Evolutionary conservation across 1,140 invertebrate genomes (phyloP), one percentile per base, ranked within the genome.

Genomic region (Plodia interpunctella): DNA sequence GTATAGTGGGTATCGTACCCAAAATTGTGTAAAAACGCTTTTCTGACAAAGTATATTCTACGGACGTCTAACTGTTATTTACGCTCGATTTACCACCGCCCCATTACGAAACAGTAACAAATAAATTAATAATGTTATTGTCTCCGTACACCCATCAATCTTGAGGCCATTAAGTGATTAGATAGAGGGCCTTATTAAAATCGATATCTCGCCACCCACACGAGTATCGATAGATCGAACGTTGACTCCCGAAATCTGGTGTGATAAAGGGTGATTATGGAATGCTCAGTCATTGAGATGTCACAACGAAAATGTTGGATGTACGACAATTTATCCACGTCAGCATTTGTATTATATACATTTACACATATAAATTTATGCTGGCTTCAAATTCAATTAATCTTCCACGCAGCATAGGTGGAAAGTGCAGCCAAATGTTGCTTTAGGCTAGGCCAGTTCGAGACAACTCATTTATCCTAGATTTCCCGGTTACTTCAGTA

Each of bases 81-180:
- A 59, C 66, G 56, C 56, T 60, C 59, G 59, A 58, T 72, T 74
- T 74, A 28, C 21, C 35, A 32, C 30, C 10, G 28, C n/a, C 52
- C 51, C 32, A 9, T 11, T 51, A 44, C 50, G 50, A 56, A n/a
- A 32, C 54, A 38, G 20, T 21, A 49, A 66, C 61, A 68, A 69
- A 72, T 66, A 70, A 70, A 75, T 66, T 66, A 71, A 73, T 74
- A 74, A 72, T 54, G 65, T 76, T 60, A 71, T 81, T 78, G 74
- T 78, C 62, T 60, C 38, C 59, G 28, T 62, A 38, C 60, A 61
- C 59, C 62, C 68, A 81, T 85, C 80, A 74, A 85, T 83, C 78
- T 80, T 72, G 21, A 49, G 49, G 19, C 78, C 78, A 85, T 80
- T 85, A 78, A 62, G 35, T 71, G 80, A 81, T 85, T 78, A 83